phyloP scores from a whole-genome alignment of 2,113 vertebrate genomes.

The Misgurnus anguillicaudatus region DNA sequence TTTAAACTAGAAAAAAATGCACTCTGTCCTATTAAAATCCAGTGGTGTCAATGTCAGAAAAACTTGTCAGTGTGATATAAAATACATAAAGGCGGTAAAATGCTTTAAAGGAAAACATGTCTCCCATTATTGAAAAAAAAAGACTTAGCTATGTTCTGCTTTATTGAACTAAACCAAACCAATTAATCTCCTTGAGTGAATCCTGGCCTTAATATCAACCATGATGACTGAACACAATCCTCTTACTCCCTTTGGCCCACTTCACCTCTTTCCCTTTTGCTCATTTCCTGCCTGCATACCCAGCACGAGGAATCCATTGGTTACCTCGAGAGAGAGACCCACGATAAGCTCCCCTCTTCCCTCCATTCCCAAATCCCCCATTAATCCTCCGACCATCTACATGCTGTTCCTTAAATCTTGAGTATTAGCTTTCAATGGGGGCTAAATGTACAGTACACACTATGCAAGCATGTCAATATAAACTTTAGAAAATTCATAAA shows the following conservation, averaged over 20 bases:
- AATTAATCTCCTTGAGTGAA: conserved; percentile 26
- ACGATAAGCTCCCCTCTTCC: conserved; percentile 61
- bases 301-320: conserved; percentile 60
- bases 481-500: neutral
- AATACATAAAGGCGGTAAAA: neutral
- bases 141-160: neutral
- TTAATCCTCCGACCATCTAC: conserved; percentile 67
- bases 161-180: conserved; percentile 39
- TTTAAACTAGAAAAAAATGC: conserved; percentile 29
- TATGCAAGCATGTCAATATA: conserved; percentile 11
- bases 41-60: conserved; percentile 28
- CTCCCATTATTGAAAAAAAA: neutral
- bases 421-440: neutral
- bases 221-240: conserved; percentile 36
- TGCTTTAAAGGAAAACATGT: neutral
- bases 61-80: neutral
- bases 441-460: neutral
- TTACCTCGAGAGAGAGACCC: conserved; percentile 49
- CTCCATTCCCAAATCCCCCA: conserved; percentile 63
- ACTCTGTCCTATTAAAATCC: neutral
- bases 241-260: conserved; percentile 30
- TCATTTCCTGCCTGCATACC: conserved; percentile 60
- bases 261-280: conserved; percentile 60
- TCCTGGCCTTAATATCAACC: conserved; percentile 32
- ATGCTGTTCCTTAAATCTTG: conserved; percentile 61